Percentiles rank a stretch among this genome's conserved stretches.
phyloP scores from a whole-genome alignment of 2,797 vertebrate species.

The Danio kyathit region DNA sequence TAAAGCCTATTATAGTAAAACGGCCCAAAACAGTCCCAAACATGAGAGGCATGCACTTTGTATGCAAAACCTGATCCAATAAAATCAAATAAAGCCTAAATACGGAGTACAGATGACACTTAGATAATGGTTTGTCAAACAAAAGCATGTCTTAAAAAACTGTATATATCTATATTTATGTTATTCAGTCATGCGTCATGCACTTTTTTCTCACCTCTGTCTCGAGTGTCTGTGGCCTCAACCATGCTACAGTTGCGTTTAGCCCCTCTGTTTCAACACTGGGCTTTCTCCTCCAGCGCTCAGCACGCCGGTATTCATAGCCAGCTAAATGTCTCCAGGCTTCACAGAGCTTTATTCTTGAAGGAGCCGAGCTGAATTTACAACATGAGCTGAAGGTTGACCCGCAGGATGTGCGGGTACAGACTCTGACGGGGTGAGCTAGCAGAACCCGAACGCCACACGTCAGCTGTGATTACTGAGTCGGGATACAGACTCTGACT shows the following conservation, averaged over 20 bases:
- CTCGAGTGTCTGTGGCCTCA: constrained; percentile 33
- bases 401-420: constrained; percentile 32
- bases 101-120: constrained; percentile 7
- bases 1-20: constrained; percentile 1
- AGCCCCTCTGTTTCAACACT: constrained; percentile 52
- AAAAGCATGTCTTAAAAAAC: constrained; percentile 25
- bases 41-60: neutral
- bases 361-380: constrained; percentile 52
- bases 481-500: constrained; percentile 34
- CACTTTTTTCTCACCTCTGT: constrained; percentile 51
- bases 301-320: constrained; percentile 24
- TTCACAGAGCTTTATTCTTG: constrained; percentile 42
- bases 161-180: constrained; percentile 20
- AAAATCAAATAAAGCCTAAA: constrained; percentile 30
- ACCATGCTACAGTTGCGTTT: constrained; percentile 53
- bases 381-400: constrained; percentile 42
- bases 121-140: constrained; percentile 16
- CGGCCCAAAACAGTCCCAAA: neutral
- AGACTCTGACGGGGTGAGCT: constrained; percentile 28
- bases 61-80: constrained; percentile 23
- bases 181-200: constrained; percentile 36
- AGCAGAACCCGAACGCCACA: constrained; percentile 29
- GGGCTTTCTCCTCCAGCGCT: constrained; percentile 44
- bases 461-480: constrained; percentile 52
- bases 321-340: constrained; percentile 49